Percentiles rank a stretch among this genome's conserved stretches.
Evolutionary conservation across 2,797 vertebrate genomes (phyloP).

Genomic region (Pygocentrus nattereri): DNA sequence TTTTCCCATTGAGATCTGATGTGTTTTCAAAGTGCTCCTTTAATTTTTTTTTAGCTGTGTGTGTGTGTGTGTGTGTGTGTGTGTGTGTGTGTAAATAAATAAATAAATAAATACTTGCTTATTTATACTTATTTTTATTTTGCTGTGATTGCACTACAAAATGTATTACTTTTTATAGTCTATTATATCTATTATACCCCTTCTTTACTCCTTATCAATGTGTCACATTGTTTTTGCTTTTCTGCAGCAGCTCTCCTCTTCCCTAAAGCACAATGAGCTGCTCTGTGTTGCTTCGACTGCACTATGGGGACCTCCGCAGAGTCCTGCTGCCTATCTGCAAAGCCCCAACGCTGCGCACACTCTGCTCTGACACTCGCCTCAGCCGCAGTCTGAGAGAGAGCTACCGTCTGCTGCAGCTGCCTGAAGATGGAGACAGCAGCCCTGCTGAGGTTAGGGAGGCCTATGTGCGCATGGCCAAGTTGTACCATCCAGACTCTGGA

Average conservation of each 20-base stretch:
- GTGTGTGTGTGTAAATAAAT: no score
- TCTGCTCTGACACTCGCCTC: constrained; percentile 61
- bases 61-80: no score
- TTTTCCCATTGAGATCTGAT: no score
- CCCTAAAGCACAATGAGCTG: constrained; percentile 67
- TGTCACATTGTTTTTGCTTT: not conserved
- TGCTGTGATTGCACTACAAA: no score
- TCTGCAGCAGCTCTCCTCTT: constrained; percentile 17
- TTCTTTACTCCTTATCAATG: not conserved
- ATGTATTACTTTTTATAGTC: no score
- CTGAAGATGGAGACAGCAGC: constrained; percentile 76
- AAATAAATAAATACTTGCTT: no score
- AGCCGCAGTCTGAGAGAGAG: constrained; percentile 77
- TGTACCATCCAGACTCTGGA: constrained; percentile 91
- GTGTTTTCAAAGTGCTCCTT: no score
- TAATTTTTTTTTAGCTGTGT: no score
- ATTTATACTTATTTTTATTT: no score
- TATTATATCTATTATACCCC: no score
- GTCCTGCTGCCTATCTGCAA: constrained; percentile 53
- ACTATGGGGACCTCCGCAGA: constrained; percentile 43
- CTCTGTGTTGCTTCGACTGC: constrained; percentile 59
- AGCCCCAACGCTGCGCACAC: constrained; percentile 45
- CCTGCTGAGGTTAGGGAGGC: constrained; percentile 85
- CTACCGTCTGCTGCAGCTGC: constrained; percentile 87
- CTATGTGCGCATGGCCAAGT: constrained; percentile 87